Evolutionary conservation across 2,797 vertebrate genomes (phyloP).

Genomic region (Tangara arthus): DNA sequence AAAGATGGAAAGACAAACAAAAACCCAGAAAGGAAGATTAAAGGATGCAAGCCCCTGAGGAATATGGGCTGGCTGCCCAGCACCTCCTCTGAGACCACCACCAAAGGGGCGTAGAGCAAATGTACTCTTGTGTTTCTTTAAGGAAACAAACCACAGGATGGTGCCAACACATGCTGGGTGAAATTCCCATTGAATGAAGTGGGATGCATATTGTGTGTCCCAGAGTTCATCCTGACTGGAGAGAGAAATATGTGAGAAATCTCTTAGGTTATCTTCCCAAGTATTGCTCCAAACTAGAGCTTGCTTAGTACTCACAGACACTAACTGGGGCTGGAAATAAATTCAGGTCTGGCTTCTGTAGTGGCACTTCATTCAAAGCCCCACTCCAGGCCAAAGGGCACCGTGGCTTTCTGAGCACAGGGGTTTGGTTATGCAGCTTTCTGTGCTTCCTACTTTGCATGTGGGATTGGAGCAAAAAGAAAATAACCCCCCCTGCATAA

Average conservation of each 20-base stretch:
- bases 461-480: neutral
- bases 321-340: neutral
- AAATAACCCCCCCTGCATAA: neutral
- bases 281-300: neutral
- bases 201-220: neutral
- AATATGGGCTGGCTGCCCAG: constrained; percentile 47
- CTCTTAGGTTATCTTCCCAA: constrained; percentile 37
- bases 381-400: neutral
- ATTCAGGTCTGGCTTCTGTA: neutral
- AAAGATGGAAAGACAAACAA: constrained; percentile 53
- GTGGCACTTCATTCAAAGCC: neutral
- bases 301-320: neutral
- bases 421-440: neutral
- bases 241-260: constrained; percentile 29
- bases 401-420: neutral
- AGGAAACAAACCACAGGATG: neutral
- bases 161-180: constrained; percentile 17
- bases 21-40: neutral
- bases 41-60: neutral
- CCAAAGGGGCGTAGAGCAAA: neutral
- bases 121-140: neutral
- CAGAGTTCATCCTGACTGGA: constrained; percentile 4
- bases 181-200: constrained; percentile 38
- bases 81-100: constrained; percentile 34
- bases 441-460: neutral